Percentiles rank a stretch among this genome's conserved stretches.
phyloP scores from a whole-genome alignment of 2,113 vertebrate genomes.

The Megaceryle torquata region DNA sequence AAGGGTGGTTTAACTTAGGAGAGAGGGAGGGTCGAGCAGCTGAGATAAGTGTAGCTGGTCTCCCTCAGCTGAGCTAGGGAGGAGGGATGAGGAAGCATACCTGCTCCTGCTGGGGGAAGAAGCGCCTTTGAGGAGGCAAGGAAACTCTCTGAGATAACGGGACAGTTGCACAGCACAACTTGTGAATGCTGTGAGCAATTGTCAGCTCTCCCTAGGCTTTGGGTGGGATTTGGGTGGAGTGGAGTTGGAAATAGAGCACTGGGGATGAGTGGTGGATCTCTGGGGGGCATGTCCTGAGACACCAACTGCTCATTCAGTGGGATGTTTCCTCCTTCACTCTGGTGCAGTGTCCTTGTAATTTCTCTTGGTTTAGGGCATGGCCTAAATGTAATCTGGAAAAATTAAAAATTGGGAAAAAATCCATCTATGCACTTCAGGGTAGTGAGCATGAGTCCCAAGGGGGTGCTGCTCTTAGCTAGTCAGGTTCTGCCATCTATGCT shows the following conservation, averaged over 20 bases:
- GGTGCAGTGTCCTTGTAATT: not conserved
- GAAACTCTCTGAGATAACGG: not conserved
- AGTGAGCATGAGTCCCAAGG: not conserved
- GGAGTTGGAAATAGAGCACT: not conserved
- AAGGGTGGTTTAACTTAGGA: not conserved
- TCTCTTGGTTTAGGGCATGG: not conserved
- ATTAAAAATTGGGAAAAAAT: not conserved
- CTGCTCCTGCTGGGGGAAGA: not conserved
- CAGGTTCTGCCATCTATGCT: not conserved
- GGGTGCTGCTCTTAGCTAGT: not conserved
- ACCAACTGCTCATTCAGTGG: rapidly evolving
- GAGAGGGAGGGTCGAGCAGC: not conserved
- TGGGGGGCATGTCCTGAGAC: rapidly evolving
- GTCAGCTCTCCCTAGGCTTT: not conserved
- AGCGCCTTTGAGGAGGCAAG: not conserved
- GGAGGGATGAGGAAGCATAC: not conserved
- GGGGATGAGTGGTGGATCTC: rapidly evolving
- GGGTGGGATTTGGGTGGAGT: not conserved
- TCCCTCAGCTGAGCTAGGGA: not conserved
- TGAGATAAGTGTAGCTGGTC: not conserved
- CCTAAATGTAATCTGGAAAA: not conserved
- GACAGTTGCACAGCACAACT: not conserved
- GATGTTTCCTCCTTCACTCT: not conserved
- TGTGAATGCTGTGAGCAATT: not conserved
- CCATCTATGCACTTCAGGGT: rapidly evolving